phyloP scores from a whole-genome alignment of 2,113 vertebrate genomes.

The Pontoporia blainvillei region DNA sequence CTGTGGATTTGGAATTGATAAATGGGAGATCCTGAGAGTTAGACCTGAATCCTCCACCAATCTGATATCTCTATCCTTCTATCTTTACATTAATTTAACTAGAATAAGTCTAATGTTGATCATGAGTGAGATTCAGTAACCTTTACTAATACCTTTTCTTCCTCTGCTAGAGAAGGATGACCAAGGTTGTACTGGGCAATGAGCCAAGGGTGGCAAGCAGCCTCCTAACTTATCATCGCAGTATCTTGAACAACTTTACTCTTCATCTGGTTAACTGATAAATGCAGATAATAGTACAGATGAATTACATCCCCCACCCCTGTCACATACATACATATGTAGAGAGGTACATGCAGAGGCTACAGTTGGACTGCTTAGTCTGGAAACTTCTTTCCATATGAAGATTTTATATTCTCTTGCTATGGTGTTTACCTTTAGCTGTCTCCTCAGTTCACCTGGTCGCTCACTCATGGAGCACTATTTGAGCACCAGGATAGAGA shows the following conservation, averaged over 20 bases:
- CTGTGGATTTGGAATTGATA: not conserved
- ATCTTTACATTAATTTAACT: not conserved
- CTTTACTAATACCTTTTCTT: not conserved
- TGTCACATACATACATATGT: not conserved
- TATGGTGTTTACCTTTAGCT: not conserved
- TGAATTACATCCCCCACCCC: not conserved
- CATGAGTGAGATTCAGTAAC: not conserved
- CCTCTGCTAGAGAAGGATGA: not conserved
- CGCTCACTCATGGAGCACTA: not conserved
- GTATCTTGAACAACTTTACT: not conserved
- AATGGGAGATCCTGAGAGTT: not conserved
- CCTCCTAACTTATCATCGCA: not conserved
- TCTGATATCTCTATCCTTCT: not conserved
- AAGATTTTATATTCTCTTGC: not conserved
- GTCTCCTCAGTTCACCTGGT: not conserved
- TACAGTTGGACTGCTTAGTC: not conserved
- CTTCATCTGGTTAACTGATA: not conserved
- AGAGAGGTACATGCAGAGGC: not conserved
- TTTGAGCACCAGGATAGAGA: not conserved
- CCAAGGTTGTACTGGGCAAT: not conserved
- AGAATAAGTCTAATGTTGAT: not conserved
- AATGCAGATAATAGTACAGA: not conserved
- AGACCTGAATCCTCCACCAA: not conserved
- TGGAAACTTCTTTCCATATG: not conserved
- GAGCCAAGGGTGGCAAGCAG: not conserved